These are phyloP conservation scores for Vireo griseus DNA, from an alignment of 2,797 vertebrate genomes.

Conservation along the genomic window DNA sequence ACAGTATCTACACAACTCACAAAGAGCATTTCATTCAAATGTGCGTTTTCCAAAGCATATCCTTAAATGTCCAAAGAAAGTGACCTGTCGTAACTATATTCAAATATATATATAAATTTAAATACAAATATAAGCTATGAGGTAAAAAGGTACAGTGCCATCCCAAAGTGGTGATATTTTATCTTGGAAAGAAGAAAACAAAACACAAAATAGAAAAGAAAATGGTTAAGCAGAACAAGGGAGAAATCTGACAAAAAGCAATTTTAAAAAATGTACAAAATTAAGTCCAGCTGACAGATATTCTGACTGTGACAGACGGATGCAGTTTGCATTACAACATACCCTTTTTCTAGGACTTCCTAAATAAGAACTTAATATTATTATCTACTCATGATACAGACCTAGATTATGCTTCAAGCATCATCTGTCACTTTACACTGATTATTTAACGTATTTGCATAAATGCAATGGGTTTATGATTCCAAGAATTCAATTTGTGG, in stretches of 20 bases:
- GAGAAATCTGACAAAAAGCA: not conserved
- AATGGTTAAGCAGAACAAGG: not conserved
- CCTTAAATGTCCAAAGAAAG: not conserved
- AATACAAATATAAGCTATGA: not conserved
- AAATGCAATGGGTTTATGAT: not conserved
- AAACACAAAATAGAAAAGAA: not conserved
- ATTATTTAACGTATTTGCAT: not conserved
- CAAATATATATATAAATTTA: not conserved
- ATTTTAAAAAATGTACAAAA: not conserved
- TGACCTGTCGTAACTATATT: not conserved
- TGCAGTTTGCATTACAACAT: not conserved
- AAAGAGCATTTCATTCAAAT: not conserved
- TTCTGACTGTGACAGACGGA: not conserved
- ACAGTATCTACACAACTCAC: not conserved
- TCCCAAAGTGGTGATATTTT: not conserved
- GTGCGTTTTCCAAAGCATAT: not conserved
- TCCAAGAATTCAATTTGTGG: not conserved
- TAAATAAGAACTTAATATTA: constrained; percentile 39
- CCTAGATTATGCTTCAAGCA: constrained; percentile 7
- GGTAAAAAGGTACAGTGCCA: not conserved
- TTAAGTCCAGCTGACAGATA: not conserved
- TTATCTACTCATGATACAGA: constrained; percentile 3
- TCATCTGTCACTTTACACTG: constrained; percentile 22
- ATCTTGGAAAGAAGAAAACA: not conserved
- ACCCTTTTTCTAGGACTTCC: not conserved